phyloP scores from a whole-genome alignment of 1,140 invertebrate genomes.

The Cyclina sinensis region DNA sequence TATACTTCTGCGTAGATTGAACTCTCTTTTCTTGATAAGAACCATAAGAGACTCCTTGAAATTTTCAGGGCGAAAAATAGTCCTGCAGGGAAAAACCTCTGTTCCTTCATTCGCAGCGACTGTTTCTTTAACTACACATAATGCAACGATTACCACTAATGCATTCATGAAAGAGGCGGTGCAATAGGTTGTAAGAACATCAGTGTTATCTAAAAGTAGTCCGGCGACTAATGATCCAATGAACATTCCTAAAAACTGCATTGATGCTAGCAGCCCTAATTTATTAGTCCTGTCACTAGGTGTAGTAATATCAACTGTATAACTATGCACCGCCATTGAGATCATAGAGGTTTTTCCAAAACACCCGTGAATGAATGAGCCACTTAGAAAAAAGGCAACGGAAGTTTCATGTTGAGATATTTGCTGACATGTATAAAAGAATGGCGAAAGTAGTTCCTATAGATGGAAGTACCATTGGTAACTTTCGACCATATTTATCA shows the following conservation, averaged over 20 bases:
- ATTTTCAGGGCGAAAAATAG: conserved; percentile 70
- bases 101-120: conserved; percentile 70
- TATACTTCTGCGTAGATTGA: conserved; percentile 70
- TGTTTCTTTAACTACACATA: conserved; percentile 75
- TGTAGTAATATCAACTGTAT: conserved; percentile 77
- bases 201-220: conserved; percentile 72
- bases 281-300: conserved; percentile 73
- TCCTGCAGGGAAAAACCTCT: conserved; percentile 70
- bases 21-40: conserved; percentile 66
- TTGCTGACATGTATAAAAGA: conserved; percentile 78
- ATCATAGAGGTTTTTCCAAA: conserved; percentile 82
- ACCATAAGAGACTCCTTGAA: conserved; percentile 74
- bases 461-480: conserved; percentile 80
- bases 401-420: conserved; percentile 64
- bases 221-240: conserved; percentile 80
- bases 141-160: conserved; percentile 71
- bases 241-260: conserved; percentile 84
- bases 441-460: conserved; percentile 79
- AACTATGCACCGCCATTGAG: conserved; percentile 83
- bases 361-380: conserved; percentile 78
- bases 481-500: conserved; percentile 80
- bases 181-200: conserved; percentile 76
- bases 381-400: conserved; percentile 75
- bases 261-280: conserved; percentile 79
- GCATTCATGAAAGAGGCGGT: conserved; percentile 74